Conservation (phyloP, 2,888 invertebrate genomes). For the Napeogenes inachia region DNA sequence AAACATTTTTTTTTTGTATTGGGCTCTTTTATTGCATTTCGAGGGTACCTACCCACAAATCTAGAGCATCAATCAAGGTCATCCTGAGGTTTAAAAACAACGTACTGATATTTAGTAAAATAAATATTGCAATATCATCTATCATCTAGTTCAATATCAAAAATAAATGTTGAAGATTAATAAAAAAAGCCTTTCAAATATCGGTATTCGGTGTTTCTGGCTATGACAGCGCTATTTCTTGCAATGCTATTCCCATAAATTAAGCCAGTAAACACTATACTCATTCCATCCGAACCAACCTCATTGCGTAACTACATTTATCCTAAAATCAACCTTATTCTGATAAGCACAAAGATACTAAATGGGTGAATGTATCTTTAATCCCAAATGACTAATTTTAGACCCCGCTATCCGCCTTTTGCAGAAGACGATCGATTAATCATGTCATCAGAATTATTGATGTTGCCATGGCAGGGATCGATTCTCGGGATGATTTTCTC, state of each 20-base stretch:
- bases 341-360: slow-evolving; percentile 10
- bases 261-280: slow-evolving; percentile 32
- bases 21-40: too few species aligned
- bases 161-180: neutral
- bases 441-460: slow-evolving; percentile 61
- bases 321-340: slow-evolving; percentile 14
- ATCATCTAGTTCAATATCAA: neutral
- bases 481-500: slow-evolving; percentile 4
- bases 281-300: slow-evolving; percentile 26
- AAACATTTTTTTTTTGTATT: neutral
- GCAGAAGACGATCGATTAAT: slow-evolving; percentile 70
- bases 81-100: too few species aligned
- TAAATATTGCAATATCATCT: too few species aligned
- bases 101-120: too few species aligned
- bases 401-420: slow-evolving; percentile 57
- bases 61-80: too few species aligned
- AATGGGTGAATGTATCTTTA: slow-evolving; percentile 32
- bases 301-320: slow-evolving; percentile 14
- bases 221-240: slow-evolving; percentile 35
- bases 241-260: slow-evolving; percentile 34
- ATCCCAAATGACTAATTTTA: slow-evolving; percentile 69
- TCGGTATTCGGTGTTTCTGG: slow-evolving; percentile 21
- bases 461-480: slow-evolving; percentile 49
- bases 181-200: slow-evolving; percentile 27
- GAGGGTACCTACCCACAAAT: too few species aligned